Base-by-base conservation (phyloP, 2,888 invertebrate genomes). In the Chrysotoxum bicinctum region DNA sequence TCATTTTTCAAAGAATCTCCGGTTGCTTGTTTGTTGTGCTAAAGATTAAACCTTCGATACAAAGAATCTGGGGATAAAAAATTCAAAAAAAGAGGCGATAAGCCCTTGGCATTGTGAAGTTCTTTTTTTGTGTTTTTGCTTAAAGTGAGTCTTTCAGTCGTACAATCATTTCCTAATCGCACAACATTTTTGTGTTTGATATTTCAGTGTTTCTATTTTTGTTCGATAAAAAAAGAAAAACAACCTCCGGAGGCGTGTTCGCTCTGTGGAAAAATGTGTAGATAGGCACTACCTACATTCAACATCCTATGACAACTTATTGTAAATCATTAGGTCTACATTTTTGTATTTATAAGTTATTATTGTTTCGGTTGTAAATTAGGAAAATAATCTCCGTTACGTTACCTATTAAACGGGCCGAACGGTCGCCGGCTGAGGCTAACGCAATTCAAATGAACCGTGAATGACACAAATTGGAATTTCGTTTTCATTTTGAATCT, bases 151-250 rank as follows among this genome's bases (percentile, higher is more conserved):
- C 14, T 16, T 19, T 48, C 30, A 19, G 43, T 69, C 40, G 37
- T 45, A 50, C 56, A 54, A 16, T 19, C 68, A 56, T 48, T 19
- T 64, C 60, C 40, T 73, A 48, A 70, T 58, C 68, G 52, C 4
- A 60, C n/a, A 21, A 3, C 7, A 2, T 32, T 35, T 35, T 35
- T 12, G 35, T 12, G 5, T 23, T 19, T 50, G 14, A 30, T 58
- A 68, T 60, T 58, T 72, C 12, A 52, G 62, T 81, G 45, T 72
- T 84, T 84, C 83, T 79, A 84, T 79, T 79, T 84, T 37, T 32
- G 75, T 69, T 70, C 45, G 74, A 75, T 75, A 79, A 54, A 78
- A 66, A 45, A 62, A 60, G 43, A 7, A 32, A 21, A 9, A 12
- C 12, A 5, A 56, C 64, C 83, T 74, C 64, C 75, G 79, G 40